Base-by-base conservation (phyloP, 1,140 invertebrate genomes). In the Araneus ventricosus region DNA sequence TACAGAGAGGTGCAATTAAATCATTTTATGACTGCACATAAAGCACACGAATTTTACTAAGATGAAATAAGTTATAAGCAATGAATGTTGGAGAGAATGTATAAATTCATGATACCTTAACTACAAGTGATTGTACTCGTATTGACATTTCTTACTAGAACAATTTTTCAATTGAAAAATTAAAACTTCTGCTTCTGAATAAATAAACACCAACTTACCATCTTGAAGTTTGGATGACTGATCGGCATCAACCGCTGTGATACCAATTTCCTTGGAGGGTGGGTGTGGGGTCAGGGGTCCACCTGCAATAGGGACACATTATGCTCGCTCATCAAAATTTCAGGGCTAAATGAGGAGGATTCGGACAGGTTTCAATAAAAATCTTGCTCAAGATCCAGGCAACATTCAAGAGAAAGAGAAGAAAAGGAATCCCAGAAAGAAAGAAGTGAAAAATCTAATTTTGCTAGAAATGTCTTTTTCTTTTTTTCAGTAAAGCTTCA, bases 261-360 rank as follows among this genome's bases (percentile, higher is more conserved):
- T 91, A 85, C 67, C 93, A 79, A 94, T 95, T 93, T 95, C 94
- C 67, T 94, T 94, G 86, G 94, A 94, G 86, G 94, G 86, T 63
- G 94, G 86, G 93, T 95, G 94, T 70, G 94, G 93, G 37, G 88
- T 90, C 34, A 93, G 63, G 24, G 89, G 93, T 94, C 92, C 94
- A 93, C 94, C 94, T 93, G 94, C 86, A 88, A 95, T 92, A 86
- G 94, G 94, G 85, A 94, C 94, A 93, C 94, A 95, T 88, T 82
- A 94, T 94, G 93, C 94, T 94, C 87, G 94, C 93, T 57, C 94
- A 92, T 84, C 95, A 94, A 92, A 94, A 94, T 93, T 95, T 95
- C 93, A 94, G 93, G 22, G 45, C 27, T 22, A 27, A 84, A 34
- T 27, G 41, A 37, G 22, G 24, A 24, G 4, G 59, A 63, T 63